Conservation (phyloP, 2,888 invertebrate genomes). For the Ophraella communa region DNA sequence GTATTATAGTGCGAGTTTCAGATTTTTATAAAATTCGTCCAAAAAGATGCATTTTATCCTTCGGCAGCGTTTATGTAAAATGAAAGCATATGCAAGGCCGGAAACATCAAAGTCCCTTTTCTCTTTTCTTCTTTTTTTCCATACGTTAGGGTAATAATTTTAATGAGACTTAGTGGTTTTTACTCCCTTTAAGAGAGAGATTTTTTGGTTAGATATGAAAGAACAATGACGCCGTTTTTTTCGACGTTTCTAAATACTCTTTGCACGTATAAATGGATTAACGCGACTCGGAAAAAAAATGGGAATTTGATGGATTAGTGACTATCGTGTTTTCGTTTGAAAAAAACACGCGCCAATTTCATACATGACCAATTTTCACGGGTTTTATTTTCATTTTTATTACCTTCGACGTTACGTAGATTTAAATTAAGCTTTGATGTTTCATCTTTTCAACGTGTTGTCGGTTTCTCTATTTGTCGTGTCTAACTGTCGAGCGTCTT, state of each 20-base stretch:
- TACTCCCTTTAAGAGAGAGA: neutral
- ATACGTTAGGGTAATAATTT: conserved; percentile 13
- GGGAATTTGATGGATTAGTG: neutral
- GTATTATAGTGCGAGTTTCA: no score
- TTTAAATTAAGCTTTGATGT: neutral
- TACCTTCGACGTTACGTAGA: conserved; percentile 40
- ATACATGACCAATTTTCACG: no score
- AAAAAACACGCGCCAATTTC: no score
- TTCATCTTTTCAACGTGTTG: neutral
- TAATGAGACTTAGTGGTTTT: conserved; percentile 7
- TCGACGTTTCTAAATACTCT: neutral
- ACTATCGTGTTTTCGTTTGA: neutral
- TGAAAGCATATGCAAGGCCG: conserved; percentile 1
- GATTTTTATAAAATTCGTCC: no score
- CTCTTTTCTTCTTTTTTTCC: conserved; percentile 11
- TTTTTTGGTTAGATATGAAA: neutral
- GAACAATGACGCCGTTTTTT: neutral
- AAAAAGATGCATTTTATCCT: no score
- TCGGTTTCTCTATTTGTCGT: neutral
- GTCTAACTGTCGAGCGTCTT: conserved; percentile 1
- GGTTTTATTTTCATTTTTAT: neutral
- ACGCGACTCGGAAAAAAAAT: no score
- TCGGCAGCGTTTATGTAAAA: conserved; percentile 27
- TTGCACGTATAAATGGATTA: neutral
- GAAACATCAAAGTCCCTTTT: conserved; percentile 22